A percentile compares a stretch with the other conserved stretches of the same genome.
Evolutionary conservation across 2,888 invertebrate species (phyloP).

Genomic region (Pharmacophagus antenor): DNA sequence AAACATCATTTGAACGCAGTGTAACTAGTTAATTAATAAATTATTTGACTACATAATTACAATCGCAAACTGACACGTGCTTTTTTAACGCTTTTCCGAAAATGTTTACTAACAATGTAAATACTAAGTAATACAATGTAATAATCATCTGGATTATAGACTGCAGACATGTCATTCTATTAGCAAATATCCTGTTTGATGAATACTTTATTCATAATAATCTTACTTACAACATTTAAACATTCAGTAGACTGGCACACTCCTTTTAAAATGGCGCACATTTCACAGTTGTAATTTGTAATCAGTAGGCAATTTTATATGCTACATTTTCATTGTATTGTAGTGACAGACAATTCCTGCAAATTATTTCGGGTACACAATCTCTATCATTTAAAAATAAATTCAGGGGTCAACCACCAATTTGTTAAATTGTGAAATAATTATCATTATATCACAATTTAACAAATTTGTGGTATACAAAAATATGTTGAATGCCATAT

Average conservation of each 20-base stretch:
- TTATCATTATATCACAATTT: too few species aligned
- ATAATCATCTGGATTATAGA: too few species aligned
- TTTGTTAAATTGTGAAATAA: too few species aligned
- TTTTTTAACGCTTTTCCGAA: slow-evolving; percentile 36
- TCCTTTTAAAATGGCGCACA: neutral
- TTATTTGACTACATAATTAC: too few species aligned
- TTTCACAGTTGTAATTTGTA: neutral
- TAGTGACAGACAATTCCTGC: slow-evolving; percentile 6
- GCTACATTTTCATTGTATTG: neutral
- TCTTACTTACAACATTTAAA: neutral
- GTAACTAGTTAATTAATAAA: too few species aligned
- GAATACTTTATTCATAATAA: neutral
- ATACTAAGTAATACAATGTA: too few species aligned
- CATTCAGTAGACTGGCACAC: neutral
- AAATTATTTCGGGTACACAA: neutral
- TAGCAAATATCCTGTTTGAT: neutral
- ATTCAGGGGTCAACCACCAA: too few species aligned
- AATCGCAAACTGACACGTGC: slow-evolving; percentile 24
- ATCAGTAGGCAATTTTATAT: neutral
- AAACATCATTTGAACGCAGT: too few species aligned
- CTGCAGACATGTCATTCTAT: neutral
- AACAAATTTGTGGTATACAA: too few species aligned
- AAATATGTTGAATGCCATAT: too few species aligned
- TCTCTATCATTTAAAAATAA: too few species aligned
- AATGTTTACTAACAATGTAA: slow-evolving; percentile 33